phyloP scores from a whole-genome alignment of 2,888 invertebrate genomes.

The Mesorhabditis belari region DNA sequence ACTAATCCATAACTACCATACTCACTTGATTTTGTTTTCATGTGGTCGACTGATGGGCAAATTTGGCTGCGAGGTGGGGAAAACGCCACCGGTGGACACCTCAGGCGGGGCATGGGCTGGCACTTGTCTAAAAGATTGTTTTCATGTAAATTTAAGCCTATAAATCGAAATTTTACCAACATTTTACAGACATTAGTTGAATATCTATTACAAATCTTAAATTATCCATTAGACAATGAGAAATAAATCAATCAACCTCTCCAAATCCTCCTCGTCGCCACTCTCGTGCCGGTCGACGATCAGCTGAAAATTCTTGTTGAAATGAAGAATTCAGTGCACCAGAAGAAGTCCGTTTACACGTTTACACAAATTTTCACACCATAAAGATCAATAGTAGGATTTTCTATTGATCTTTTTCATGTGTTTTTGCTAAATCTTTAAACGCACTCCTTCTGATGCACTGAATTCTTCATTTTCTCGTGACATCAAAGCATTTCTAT shows the following conservation, averaged over 20 bases:
- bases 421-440: no score
- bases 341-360: neutral
- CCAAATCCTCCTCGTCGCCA: slow-evolving; percentile 29
- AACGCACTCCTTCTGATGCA: no score
- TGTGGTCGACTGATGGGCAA: neutral
- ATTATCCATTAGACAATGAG: neutral
- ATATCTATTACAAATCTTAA: no score
- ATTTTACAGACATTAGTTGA: no score
- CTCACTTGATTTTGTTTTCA: neutral
- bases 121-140: slow-evolving; percentile 7
- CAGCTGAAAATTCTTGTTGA: slow-evolving; percentile 27
- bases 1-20: no score
- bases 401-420: no score
- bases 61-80: neutral
- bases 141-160: slow-evolving; percentile 1
- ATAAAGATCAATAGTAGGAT: no score
- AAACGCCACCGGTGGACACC: slow-evolving; percentile 13
- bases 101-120: slow-evolving; percentile 12
- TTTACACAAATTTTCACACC: no score
- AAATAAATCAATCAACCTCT: slow-evolving; percentile 3
- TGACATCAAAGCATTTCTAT: no score
- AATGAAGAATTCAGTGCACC: neutral
- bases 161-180: no score
- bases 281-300: slow-evolving; percentile 30
- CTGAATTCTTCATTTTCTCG: no score